Evolutionary conservation across 2,113 vertebrate genomes (phyloP), one percentile per base, ranked within the genome.

Genomic region (Oryzias javanicus): DNA sequence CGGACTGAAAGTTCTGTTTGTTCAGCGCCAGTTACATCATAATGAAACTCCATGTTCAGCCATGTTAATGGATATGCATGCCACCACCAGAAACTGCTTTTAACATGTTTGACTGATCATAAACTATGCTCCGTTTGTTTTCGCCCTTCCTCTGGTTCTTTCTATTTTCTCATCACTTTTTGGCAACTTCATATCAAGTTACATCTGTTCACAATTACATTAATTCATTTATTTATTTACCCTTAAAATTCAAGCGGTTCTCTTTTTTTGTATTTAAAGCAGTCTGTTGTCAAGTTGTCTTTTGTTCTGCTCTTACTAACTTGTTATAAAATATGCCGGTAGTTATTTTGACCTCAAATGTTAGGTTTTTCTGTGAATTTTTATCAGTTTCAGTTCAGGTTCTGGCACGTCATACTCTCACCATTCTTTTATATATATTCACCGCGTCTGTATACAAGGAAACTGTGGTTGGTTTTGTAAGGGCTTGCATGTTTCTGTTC

Each of bases 381-480:
- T 6, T 53, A 17, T 7, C 27, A 14, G n/a, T 6, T 41, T 49
- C 16, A 1, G 35, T 60, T 75, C 63, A 41, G 42, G 62, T 68
- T 78, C 57, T 49, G 4, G 25, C 68, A 22, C 42, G 42, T 66
- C 42, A 41, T 22, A 2, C 22, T 15, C 10, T 42, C 2, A 1
- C 17, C n/a, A 6, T n/a, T 12, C 52, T 29, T n/a, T 40, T 7
- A 18, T 27, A 17, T 5, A 49, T 64, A 40, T 0, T 0, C 14
- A n/a, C 17, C 2, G 16, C 3, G 14, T 42, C 6, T 40, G 1
- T 40, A 12, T 20, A 25, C 2, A 4, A 6, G 50, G 20, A 14
- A 20, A 44, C 6, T 7, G 35, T 35, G 24, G 17, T 6, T 13
- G 13, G 19, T 47, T 49, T 16, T 25, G 13, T 45, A 25, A 64